A percentile compares a stretch with the other conserved stretches of the same genome.
phyloP scores from a whole-genome alignment of 2,797 vertebrate species.

The Neosalanx taihuensis region DNA sequence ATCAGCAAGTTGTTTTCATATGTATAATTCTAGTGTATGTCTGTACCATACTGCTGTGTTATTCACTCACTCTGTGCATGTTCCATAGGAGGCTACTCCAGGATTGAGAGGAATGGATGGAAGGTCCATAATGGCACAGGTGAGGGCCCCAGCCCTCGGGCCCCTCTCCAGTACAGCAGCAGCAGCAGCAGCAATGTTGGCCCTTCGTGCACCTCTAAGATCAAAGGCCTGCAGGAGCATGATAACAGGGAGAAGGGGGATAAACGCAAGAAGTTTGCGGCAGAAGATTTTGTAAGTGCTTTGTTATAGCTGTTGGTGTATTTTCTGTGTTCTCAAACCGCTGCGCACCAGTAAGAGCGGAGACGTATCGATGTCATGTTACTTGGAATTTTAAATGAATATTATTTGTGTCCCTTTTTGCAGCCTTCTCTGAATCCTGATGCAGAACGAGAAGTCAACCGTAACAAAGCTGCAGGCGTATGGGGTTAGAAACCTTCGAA shows the following conservation, averaged over 20 bases:
- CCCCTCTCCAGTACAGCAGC: conserved; percentile 54
- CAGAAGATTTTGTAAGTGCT: conserved; percentile 80
- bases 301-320: too few relatives aligned
- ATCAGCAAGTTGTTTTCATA: too few relatives aligned
- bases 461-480: conserved; percentile 75
- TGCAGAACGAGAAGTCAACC: conserved; percentile 71
- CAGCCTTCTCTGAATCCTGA: conserved; percentile 80
- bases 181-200: conserved; percentile 35
- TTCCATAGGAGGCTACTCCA: conserved; percentile 67
- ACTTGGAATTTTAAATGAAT: background rate
- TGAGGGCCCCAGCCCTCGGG: conserved; percentile 63
- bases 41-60: background rate
- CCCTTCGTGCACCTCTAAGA: conserved; percentile 65
- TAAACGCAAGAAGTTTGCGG: conserved; percentile 70
- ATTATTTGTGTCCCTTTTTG: conserved; percentile 30
- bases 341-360: too few relatives aligned
- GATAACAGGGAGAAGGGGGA: conserved; percentile 62
- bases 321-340: too few relatives aligned
- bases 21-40: background rate
- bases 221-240: conserved; percentile 58
- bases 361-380: too few relatives aligned
- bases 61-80: background rate
- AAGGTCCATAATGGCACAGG: conserved; percentile 64
- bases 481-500: conserved; percentile 73
- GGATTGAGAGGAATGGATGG: conserved; percentile 77